Evolutionary conservation across 1,140 invertebrate species (phyloP), one percentile per base, ranked within the genome.

Genomic region (Scaptodrosophila lebanonensis): DNA sequence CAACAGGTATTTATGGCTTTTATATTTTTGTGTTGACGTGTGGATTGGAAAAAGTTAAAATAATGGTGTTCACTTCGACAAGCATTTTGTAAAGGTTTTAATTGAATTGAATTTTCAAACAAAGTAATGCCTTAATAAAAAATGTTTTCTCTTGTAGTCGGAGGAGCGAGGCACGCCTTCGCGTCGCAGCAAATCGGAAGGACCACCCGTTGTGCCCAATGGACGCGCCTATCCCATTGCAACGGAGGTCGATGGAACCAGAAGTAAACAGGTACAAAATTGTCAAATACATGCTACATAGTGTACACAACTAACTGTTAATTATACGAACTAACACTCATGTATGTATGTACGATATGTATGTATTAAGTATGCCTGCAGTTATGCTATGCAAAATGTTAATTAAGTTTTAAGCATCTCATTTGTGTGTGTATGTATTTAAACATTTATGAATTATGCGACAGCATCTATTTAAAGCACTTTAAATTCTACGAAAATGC

Each of bases 101-200:
- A 29, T 29, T 82, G 77, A 87, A 85, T 87, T 87, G 77, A 87
- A 87, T 87, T 35, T 35, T 35, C 13, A n/a, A n/a, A n/a, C n/a
- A n/a, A n/a, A n/a, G n/a, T n/a, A n/a, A n/a, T n/a, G n/a, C n/a
- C n/a, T n/a, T n/a, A n/a, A n/a, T n/a, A n/a, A n/a, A n/a, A n/a
- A n/a, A n/a, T 30, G n/a, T 15, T 2, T 13, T 87, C 86, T 84
- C 84, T 88, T 89, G 57, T 87, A 90, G 89, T 90, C 89, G 60
- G 89, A 89, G 86, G 89, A 89, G 63, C 85, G 89, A 49, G 87
- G 87, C 51, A 85, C 87, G 69, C 86, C 88, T 58, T 89, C 89
- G 42, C 88, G 92, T 25, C 89, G 92, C 68, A 93, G 92, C 89
- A 93, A 92, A 88, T 93, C 92, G 32, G 92, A 93, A 75, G 92